Evolutionary conservation across 2,888 invertebrate genomes (phyloP), one percentile per base, ranked within the genome.

Genomic region (Drosophila percnosoma): DNA sequence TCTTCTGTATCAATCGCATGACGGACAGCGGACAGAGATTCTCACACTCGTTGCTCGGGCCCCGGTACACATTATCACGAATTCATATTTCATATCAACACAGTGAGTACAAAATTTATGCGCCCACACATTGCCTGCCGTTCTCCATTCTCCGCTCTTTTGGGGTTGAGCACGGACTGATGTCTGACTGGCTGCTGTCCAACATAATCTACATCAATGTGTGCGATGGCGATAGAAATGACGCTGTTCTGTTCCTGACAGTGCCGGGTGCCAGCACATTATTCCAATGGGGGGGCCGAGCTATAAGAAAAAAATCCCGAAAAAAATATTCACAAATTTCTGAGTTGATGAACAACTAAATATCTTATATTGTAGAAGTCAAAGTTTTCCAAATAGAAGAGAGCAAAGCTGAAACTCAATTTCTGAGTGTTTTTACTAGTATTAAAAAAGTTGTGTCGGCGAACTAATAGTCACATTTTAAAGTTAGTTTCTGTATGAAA

Each of bases 131-230:
- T 29, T 55, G 29, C 53, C 48, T 40, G 51, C 18, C 33, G 68
- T 42, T 65, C 29, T 15, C 33, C 40, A 29, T 18, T 15, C 38
- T 5, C n/a, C 13, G 18, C 15, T 33, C 4, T 48, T 55, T 65
- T 68, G 52, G 75, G 70, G 61, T 79, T 68, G 67, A 74, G 75
- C 79, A 79, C 64, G 75, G 80, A 75, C 79, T 67, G 73, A 73
- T 68, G 70, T 81, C 82, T 81, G 74, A 73, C 87, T 86, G 89
- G 75, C 76, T 76, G 78, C 87, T 78, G 84, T 79, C 87, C 85
- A 80, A 76, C 85, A 68, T 74, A 84, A 85, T 85, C 89, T 89
- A 84, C 87, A 85, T 85, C 85, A 82, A 66, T 78, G 55, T 36
- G 60, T 36, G 29, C 21, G 53, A 42, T 61, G 77, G 65, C 42